Evolutionary conservation across 1,140 invertebrate genomes (phyloP), one percentile per base, ranked within the genome.

Genomic region (Eupristina koningsbergeri): DNA sequence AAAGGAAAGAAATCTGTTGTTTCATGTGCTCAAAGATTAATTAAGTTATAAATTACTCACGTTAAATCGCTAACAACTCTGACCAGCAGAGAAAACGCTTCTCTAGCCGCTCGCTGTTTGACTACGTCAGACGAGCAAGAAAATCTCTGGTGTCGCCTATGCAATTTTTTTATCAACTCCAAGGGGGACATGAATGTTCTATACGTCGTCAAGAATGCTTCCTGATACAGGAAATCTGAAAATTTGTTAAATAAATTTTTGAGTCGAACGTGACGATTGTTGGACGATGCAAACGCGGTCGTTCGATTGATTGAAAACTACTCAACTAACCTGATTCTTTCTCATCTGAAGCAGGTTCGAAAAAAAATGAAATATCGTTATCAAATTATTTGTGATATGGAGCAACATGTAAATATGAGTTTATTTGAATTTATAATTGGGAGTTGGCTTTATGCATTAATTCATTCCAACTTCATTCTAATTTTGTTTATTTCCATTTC

Each of bases 171-270:
- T 85, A 99, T 96, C 82, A 99, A 93, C 84, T 97, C 96, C 80
- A 95, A 91, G n/a, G 98, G 97, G 71, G 96, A 93, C 88, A 99
- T 95, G 93, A 99, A 99, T 81, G 98, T 99, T 86, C 98, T 94
- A 92, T 99, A 99, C 63, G 98, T 99, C 36, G 97, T 98, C 85
- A 99, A 94, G 92, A 99, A 99, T 58, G 98, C 98, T 94, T 99
- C 98, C 94, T 98, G 97, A 93, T 98, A 99, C 89, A 97, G 94
- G 91, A 97, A 97, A 93, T 98, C 97, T 97, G 93, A 63, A 92
- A 90, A 34, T 22, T 34, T 75, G 78, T 83, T 15, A 0, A 71
- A 73, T 29, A 26, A 50, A 34, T 34, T 3, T 41, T 19, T 80
- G 3, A 45, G 19, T 61, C 3, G 41, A 77, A 2, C 36, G 22